Base-by-base conservation (phyloP, 2,113 vertebrate genomes). In the Odocoileus virginianus region DNA sequence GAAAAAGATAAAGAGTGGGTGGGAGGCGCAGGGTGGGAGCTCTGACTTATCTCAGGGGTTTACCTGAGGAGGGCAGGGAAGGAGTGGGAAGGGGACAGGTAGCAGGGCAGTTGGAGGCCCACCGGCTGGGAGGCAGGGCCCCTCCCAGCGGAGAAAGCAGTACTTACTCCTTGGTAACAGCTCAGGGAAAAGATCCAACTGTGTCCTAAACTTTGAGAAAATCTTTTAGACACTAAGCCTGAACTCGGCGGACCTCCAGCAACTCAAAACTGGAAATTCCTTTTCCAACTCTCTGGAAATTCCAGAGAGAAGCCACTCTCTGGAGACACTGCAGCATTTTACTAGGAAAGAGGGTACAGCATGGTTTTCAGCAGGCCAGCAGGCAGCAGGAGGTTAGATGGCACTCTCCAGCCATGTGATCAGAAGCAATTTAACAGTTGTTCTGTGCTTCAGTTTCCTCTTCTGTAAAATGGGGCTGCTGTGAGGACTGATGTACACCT, bases 1-100 rank as follows among this genome's bases (percentile, higher is more conserved):
- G 71, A 96, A 98, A 97, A 97, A 98, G 98, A 98, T 96, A 97
- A 97, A 97, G 97, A 96, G 97, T 98, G 96, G 98, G 97, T 97
- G 92, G 95, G 97, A 97, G 89, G 91, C 87, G 64, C 74, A 17
- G 96, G 96, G 89, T 92, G 96, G 94, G 97, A 98, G 96, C 6
- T 0, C 93, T 76, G 97, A 89, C 57, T 92, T 96, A 79, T 85
- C 81, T 15, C 3, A 27, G 78, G 47, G 76, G 94, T 92, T 98
- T 98, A 97, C 28, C 71, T 94, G 87, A 87, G 40, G 95, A 89
- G 55, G 95, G 30, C 87, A 78, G 88, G 71, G 82, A 43, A 86
- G 7, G 36, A 55, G 19, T 33, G 23, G 28, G 28, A 8, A 27
- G 4, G 40, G 33, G 23, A 58, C 21, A 60, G 33, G n/a, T 47